These are phyloP conservation scores for Anguilla marmorata DNA, from an alignment of 2,797 vertebrate genomes.

Conservation along the genomic window DNA sequence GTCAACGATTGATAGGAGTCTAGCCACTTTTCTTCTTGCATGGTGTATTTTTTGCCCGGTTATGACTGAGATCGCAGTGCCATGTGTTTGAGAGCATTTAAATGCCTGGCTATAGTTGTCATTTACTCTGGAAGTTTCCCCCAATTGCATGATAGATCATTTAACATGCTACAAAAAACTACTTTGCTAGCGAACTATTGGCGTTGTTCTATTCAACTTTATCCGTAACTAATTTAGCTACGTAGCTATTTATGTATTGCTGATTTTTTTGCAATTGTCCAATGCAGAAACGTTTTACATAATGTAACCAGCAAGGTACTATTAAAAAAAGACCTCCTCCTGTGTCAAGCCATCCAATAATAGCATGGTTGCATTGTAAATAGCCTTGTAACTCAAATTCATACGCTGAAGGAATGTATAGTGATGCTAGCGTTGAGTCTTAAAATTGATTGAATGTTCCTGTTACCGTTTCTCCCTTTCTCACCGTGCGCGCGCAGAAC, in stretches of 20 bases:
- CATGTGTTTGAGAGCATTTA: neutral
- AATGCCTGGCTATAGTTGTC: neutral
- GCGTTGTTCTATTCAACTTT: neutral
- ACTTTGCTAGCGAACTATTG: neutral
- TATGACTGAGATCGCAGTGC: neutral
- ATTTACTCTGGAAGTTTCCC: neutral
- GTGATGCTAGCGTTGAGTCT: neutral
- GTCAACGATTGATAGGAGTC: neutral
- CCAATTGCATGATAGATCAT: neutral
- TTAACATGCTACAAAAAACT: neutral
- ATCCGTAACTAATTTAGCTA: neutral
- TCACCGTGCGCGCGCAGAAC: conserved; percentile 65
- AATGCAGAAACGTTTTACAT: neutral
- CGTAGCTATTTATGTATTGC: neutral
- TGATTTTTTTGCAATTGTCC: neutral
- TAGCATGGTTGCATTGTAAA: no score
- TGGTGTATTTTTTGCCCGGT: neutral
- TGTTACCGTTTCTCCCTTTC: neutral
- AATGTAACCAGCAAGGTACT: neutral
- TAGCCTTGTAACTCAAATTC: neutral
- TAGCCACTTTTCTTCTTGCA: neutral
- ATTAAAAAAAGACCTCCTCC: neutral
- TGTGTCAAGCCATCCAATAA: neutral
- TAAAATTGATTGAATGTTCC: neutral
- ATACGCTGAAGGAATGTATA: neutral